Base-by-base conservation (phyloP, 1,140 invertebrate species). In the Cherax quadricarinatus region DNA sequence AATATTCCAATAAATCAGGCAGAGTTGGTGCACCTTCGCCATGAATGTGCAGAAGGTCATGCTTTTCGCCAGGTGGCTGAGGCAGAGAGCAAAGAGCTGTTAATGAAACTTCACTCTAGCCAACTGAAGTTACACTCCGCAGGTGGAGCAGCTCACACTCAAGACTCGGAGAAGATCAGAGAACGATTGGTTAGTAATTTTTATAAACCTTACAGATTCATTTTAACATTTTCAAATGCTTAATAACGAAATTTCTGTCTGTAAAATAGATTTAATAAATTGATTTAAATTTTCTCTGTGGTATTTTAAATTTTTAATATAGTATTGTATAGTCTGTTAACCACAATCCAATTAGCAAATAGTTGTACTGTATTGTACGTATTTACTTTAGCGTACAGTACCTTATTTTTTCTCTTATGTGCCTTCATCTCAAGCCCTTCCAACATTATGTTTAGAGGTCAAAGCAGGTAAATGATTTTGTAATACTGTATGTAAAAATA, bases 1-100 rank as follows among this genome's bases (percentile, higher is more conserved):
- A 57, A 57, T 10, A 57, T 21, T 14, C 21, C 14, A 66, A 66
- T 18, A 66, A 30, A 16, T 86, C 95, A 97, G 97, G 97, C 97
- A 78, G 97, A 97, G 95, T 95, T 97, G 75, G 96, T 97, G 49
- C 96, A 97, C 94, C 96, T 97, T 95, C 96, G 97, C 93, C 96
- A 97, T 41, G 97, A 97, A 94, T 94, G 97, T 87, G 96, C 96
- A 51, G 96, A 97, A 88, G 96, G 97, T 10, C 95, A 96, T 94
- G 96, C 97, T 4, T 95, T 95, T 78, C 95, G 96, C 70, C 94
- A 96, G 88, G 94, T 96, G 14, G 92, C 97, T 73, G 96, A 97
- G 94, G 96, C 96, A 92, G 96, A 97, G 94, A 94, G 96, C 49
- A 96, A 96, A 93, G 96, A 96, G 89, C 94, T 97, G 66, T 94